Conservation (phyloP, 2,113 vertebrate species). For the Paedocypris sp. region DNA sequence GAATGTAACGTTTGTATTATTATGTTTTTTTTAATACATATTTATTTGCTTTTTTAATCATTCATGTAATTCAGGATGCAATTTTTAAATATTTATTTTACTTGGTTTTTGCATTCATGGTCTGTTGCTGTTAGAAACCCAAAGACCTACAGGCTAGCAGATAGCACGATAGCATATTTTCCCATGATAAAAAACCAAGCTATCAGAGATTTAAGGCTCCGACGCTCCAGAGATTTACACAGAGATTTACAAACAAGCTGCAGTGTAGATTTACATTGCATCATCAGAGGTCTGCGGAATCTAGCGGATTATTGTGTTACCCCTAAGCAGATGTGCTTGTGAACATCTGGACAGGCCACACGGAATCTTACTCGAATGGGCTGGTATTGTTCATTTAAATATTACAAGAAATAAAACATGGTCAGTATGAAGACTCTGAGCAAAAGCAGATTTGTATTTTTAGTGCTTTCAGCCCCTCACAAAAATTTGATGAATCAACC, state of each 20-base stretch:
- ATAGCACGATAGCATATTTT: too few species aligned
- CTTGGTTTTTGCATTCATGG: not conserved
- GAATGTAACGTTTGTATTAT: too few species aligned
- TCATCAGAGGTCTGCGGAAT: constrained; percentile 17
- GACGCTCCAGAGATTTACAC: not conserved
- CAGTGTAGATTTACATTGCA: constrained; percentile 11
- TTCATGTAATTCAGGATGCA: too few species aligned
- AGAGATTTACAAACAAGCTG: constrained; percentile 4
- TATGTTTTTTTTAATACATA: too few species aligned
- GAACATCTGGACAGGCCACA: constrained; percentile 7
- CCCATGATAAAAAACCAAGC: not conserved
- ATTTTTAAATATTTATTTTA: too few species aligned
- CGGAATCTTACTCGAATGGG: not conserved
- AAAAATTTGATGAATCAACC: not conserved
- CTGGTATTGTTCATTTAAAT: not conserved
- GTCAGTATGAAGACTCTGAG: not conserved
- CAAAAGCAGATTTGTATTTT: not conserved
- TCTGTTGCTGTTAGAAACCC: constrained; percentile 1
- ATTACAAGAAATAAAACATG: not conserved
- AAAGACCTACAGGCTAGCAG: too few species aligned
- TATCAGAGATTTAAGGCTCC: constrained; percentile 10
- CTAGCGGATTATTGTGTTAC: constrained; percentile 23
- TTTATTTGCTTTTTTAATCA: too few species aligned
- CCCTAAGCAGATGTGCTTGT: constrained; percentile 21
- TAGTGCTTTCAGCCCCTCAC: not conserved